phyloP scores from a whole-genome alignment of 2,888 invertebrate species.

The Cosmopolites sordidus region DNA sequence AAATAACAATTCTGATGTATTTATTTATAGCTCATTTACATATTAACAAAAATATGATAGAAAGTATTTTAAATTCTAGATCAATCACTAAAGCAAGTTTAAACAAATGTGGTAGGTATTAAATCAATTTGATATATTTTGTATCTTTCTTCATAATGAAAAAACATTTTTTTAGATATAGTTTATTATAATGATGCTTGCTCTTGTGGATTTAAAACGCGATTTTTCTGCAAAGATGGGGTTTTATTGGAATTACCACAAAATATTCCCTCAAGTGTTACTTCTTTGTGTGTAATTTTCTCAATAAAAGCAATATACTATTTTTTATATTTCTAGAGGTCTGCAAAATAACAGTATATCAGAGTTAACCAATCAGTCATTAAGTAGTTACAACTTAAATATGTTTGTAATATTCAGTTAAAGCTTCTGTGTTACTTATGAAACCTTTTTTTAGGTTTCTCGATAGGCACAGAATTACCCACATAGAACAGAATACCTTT shows the following conservation, averaged over 20 bases:
- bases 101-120: constrained; percentile 7
- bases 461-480: constrained; percentile 11
- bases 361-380: constrained; percentile 4
- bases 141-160: background rate
- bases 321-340: constrained; percentile 13
- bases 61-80: constrained; percentile 14
- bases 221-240: constrained; percentile 18
- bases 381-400: constrained; percentile 11
- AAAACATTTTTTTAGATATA: constrained; percentile 22
- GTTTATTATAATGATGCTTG: constrained; percentile 14
- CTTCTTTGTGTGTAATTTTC: constrained; percentile 22
- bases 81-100: background rate
- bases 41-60: constrained; percentile 9
- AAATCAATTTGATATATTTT: background rate
- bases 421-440: too few species aligned
- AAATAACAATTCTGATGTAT: background rate
- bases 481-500: constrained; percentile 17
- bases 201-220: constrained; percentile 12
- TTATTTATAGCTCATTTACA: constrained; percentile 19
- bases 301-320: background rate
- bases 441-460: constrained; percentile 17
- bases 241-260: constrained; percentile 12
- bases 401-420: constrained; percentile 19
- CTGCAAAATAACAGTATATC: constrained; percentile 14
- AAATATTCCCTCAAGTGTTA: constrained; percentile 12